A percentile compares a stretch with the other conserved stretches of the same genome.
Evolutionary conservation across 2,888 invertebrate genomes (phyloP).

Genomic region (Metopia argyrocephala): DNA sequence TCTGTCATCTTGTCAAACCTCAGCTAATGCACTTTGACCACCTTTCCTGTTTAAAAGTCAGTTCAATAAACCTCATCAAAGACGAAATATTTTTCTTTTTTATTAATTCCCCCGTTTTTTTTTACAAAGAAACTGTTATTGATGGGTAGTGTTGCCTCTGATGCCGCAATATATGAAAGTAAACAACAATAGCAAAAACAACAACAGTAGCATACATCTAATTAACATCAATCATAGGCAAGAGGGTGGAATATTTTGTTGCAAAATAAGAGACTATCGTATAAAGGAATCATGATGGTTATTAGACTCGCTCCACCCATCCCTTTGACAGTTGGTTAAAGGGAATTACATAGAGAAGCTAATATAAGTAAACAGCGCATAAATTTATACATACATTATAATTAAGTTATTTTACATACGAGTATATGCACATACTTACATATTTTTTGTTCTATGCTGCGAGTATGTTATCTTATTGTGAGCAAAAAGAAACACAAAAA

Average conservation of each 20-base stretch:
- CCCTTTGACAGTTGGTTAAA: slow-evolving; percentile 4
- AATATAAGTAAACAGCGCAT: slow-evolving; percentile 63
- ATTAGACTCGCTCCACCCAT: neutral
- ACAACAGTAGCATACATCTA: slow-evolving; percentile 31
- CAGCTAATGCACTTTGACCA: slow-evolving; percentile 52
- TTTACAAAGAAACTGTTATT: neutral
- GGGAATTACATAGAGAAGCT: slow-evolving; percentile 49
- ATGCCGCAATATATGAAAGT: slow-evolving; percentile 23
- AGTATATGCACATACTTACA: neutral
- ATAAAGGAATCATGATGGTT: slow-evolving; percentile 7
- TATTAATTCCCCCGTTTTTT: too few relatives aligned
- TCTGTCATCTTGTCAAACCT: slow-evolving; percentile 1
- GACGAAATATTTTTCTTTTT: slow-evolving; percentile 26
- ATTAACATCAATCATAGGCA: slow-evolving; percentile 55
- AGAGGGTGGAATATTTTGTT: slow-evolving; percentile 20
- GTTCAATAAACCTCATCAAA: slow-evolving; percentile 61
- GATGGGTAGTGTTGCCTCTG: neutral
- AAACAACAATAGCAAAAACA: slow-evolving; percentile 29
- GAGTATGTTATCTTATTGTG: neutral
- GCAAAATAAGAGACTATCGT: slow-evolving; percentile 2
- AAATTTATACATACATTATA: slow-evolving; percentile 65
- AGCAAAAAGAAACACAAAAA: neutral
- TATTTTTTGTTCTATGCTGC: slow-evolving; percentile 1
- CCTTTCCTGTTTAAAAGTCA: slow-evolving; percentile 42
- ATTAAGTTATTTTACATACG: slow-evolving; percentile 59